Percentiles rank a stretch among this genome's conserved stretches.
Evolutionary conservation across 2,797 vertebrate species (phyloP).

Genomic region (Pangasius krempfi): DNA sequence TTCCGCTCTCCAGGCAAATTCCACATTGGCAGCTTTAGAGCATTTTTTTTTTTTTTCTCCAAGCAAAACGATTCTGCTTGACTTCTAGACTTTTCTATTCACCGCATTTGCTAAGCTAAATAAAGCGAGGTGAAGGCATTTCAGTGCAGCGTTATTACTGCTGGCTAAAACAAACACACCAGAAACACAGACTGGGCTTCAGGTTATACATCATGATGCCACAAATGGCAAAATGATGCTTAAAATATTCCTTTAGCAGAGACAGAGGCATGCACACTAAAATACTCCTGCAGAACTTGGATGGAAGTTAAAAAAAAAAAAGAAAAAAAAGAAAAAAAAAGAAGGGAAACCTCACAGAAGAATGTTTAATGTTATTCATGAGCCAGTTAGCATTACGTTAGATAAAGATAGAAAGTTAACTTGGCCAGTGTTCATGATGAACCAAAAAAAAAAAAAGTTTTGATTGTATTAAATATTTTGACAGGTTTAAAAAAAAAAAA

Average conservation of each 20-base stretch:
- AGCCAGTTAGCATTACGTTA: neutral
- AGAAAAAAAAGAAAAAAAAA: too few relatives aligned
- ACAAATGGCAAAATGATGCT: neutral
- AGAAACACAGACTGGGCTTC: conserved; percentile 16
- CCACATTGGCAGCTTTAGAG: neutral
- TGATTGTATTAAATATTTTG: too few relatives aligned
- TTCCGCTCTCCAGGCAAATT: conserved; percentile 19
- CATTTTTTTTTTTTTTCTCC: neutral
- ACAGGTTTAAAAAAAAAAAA: too few relatives aligned
- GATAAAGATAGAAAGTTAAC: neutral
- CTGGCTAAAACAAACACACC: conserved; percentile 23
- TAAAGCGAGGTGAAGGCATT: conserved; percentile 28
- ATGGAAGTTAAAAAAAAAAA: neutral
- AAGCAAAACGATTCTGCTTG: neutral
- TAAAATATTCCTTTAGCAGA: neutral
- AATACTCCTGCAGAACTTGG: neutral
- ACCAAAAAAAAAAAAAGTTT: too few relatives aligned
- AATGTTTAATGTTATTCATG: neutral
- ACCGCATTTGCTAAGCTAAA: conserved; percentile 30
- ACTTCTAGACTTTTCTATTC: conserved; percentile 19
- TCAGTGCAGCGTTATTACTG: conserved; percentile 32
- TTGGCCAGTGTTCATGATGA: neutral
- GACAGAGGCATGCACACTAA: neutral
- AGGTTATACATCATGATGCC: conserved; percentile 20
- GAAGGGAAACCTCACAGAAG: neutral